Evolutionary conservation across 2,113 vertebrate genomes (phyloP).

Genomic region (Oenanthe melanoleuca): DNA sequence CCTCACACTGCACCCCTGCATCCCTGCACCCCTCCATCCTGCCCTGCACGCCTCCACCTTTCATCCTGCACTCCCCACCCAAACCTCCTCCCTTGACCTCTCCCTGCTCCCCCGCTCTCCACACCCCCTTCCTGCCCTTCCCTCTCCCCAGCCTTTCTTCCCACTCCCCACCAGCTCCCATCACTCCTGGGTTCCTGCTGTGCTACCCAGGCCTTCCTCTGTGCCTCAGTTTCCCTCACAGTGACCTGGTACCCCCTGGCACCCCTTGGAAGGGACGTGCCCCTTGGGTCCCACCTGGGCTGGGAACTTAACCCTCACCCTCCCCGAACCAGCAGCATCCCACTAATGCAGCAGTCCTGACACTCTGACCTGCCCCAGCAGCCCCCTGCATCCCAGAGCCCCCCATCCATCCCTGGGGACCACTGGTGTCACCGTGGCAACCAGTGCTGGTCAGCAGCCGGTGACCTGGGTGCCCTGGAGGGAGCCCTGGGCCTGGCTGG

Average conservation of each 20-base stretch:
- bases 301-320: neutral
- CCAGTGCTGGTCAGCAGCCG: conserved; percentile 70
- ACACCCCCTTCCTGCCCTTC: neutral
- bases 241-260: neutral
- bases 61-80: neutral
- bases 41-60: neutral
- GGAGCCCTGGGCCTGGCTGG: conserved; percentile 56
- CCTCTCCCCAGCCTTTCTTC: neutral
- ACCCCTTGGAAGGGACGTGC: neutral
- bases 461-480: conserved; percentile 64
- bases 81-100: too few species aligned
- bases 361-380: neutral
- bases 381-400: neutral
- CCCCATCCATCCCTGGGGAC: neutral
- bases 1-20: neutral
- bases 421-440: conserved; percentile 58
- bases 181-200: neutral
- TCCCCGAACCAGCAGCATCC: neutral
- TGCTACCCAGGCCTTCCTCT: fast-evolving
- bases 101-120: too few species aligned
- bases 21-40: neutral
- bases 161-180: neutral
- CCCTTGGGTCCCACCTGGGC: neutral
- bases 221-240: neutral
- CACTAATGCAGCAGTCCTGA: neutral